These are phyloP conservation scores for Lingula anatina DNA, from an alignment of 2,888 invertebrate species.

Conservation along the genomic window DNA sequence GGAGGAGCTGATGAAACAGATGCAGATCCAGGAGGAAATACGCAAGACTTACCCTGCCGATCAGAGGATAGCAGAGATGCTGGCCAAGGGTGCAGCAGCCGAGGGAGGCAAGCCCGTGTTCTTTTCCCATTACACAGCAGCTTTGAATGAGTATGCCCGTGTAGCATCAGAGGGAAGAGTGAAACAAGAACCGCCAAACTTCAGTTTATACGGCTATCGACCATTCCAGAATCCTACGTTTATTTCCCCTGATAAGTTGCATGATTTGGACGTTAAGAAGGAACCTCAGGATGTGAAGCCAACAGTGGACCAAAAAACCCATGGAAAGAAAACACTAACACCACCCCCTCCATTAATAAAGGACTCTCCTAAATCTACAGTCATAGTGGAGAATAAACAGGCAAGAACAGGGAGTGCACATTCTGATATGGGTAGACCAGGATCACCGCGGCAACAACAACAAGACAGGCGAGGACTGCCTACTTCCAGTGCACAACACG, in stretches of 20 bases:
- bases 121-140: neutral
- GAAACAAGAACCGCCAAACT: constrained; percentile 31
- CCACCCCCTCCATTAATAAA: constrained; percentile 33
- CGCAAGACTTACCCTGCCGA: neutral
- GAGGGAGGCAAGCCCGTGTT: neutral
- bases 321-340: constrained; percentile 13
- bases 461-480: neutral
- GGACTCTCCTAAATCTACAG: constrained; percentile 35
- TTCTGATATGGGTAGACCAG: neutral
- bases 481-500: neutral
- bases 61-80: neutral
- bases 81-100: too few relatives aligned
- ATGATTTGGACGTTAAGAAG: constrained; percentile 2
- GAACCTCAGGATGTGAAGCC: constrained; percentile 11
- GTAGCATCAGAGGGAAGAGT: neutral
- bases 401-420: neutral
- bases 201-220: constrained; percentile 51
- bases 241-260: constrained; percentile 47
- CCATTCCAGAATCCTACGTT: constrained; percentile 47
- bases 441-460: neutral
- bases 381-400: constrained; percentile 36
- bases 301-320: neutral
- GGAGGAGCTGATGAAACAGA: constrained; percentile 1
- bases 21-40: neutral
- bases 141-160: neutral